Evolutionary conservation across 53 echinoderm and acorn worm species (phyloP), one percentile per base, ranked within the genome.

Genomic region (Patiria pectinifera): DNA sequence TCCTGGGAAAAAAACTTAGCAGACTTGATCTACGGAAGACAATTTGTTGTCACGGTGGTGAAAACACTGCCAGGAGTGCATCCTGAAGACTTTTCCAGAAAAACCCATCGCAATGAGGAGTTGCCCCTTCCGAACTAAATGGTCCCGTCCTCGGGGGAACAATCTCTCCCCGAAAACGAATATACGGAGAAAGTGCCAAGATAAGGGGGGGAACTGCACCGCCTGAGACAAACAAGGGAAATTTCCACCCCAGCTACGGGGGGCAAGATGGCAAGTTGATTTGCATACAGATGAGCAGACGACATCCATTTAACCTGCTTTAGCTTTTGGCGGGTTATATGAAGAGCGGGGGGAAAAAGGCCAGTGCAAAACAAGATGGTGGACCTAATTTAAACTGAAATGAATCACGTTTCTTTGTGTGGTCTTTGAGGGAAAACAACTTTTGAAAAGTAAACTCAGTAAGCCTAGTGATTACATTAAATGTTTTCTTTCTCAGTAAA

Each of bases 211-310:
- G 16, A 45, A 23, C 35, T 44, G 11, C 63, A 85, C 69, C 35
- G 70, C 69, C 69, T 66, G 7, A 6, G 60, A 85, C 85, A 44
- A 85, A 66, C 62, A 83, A 3, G 26, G 35, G 59, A 14, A 83
- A 62, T 10, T 63, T 45, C 11, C 10, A 85, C 66, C 25, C 69
- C 45, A 72, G 75, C 76, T 74, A 75, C 48, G 35, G n/a, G 86
- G 74, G 13, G 86, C 15, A 24, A 86, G 49, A 59, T 47, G 86
- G 86, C 11, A 79, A 48, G 75, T 58, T 48, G 44, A 88, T 88
- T 88, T 88, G 62, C 88, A 88, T 88, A 88, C 59, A 88, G 88
- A 88, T 88, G 77, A 88, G 88, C 61, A 77, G 61, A 88, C 72
- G 86, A 72, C 86, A 74, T 71, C 24, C 86, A 23, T n/a, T 76